phyloP scores from a whole-genome alignment of 2,797 vertebrate genomes.

The Coracias cyanogaster region DNA sequence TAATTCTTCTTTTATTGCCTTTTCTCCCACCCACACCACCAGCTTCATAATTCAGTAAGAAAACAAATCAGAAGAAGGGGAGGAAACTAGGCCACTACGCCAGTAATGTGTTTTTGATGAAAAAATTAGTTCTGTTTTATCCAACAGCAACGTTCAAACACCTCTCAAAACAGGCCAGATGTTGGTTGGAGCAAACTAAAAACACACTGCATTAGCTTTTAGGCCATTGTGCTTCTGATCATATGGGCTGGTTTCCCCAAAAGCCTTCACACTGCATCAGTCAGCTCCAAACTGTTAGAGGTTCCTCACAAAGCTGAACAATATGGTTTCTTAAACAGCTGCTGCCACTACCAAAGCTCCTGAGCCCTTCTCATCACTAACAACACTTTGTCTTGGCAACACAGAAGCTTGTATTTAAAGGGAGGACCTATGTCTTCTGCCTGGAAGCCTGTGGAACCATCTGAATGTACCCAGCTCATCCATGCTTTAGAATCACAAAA shows the following conservation, averaged over 20 bases:
- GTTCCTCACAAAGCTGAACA: neutral
- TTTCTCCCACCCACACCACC: neutral
- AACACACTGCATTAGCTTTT: neutral
- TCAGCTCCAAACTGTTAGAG: neutral
- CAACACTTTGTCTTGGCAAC: neutral
- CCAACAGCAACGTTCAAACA: neutral
- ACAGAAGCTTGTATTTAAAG: neutral
- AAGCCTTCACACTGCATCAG: neutral
- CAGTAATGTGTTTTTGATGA: constrained; percentile 20
- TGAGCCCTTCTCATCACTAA: neutral
- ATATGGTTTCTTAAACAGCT: neutral
- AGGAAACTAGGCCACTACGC: neutral
- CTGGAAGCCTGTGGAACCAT: neutral
- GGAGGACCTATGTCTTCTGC: neutral
- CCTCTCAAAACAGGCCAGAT: neutral
- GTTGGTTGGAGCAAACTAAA: neutral
- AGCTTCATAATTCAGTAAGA: neutral
- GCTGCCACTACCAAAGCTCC: neutral
- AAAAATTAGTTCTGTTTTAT: constrained; percentile 7
- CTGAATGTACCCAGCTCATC: accelerated
- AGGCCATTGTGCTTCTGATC: neutral
- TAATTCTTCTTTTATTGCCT: neutral
- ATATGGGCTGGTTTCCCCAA: neutral
- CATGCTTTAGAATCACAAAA: neutral
- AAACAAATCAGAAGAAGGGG: neutral